Conservation (phyloP, 2,888 invertebrate genomes). For the Thecophora atra region DNA sequence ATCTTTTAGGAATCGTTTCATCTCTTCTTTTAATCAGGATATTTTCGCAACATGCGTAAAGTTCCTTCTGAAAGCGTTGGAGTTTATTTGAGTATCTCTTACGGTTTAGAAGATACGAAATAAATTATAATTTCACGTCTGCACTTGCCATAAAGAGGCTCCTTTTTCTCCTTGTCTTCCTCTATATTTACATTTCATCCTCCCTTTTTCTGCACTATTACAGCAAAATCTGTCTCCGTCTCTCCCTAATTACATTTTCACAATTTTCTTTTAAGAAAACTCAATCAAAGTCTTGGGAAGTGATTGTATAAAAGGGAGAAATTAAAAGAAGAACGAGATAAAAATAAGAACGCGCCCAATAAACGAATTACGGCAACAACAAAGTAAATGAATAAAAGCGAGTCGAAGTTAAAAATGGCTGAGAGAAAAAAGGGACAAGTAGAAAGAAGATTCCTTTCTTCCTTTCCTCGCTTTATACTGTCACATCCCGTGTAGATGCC, state of each 20-base stretch:
- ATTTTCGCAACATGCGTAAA: too few species aligned
- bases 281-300: constrained; percentile 23
- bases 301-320: background rate
- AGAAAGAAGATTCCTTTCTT: background rate
- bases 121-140: too few species aligned
- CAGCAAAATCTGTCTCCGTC: constrained; percentile 13
- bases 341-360: background rate
- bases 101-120: too few species aligned
- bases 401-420: background rate
- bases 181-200: background rate
- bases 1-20: too few species aligned
- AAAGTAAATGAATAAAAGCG: constrained; percentile 5
- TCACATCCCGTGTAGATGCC: background rate
- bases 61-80: too few species aligned
- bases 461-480: background rate
- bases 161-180: background rate
- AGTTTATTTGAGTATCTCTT: too few species aligned
- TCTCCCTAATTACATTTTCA: constrained; percentile 24
- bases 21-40: too few species aligned
- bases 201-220: background rate
- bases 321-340: background rate
- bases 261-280: constrained; percentile 24
- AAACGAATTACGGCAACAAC: constrained; percentile 28
- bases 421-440: background rate
- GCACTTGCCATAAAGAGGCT: too few species aligned